Evolutionary conservation across 1,140 invertebrate genomes (phyloP).

Genomic region (Aphis craccivora): DNA sequence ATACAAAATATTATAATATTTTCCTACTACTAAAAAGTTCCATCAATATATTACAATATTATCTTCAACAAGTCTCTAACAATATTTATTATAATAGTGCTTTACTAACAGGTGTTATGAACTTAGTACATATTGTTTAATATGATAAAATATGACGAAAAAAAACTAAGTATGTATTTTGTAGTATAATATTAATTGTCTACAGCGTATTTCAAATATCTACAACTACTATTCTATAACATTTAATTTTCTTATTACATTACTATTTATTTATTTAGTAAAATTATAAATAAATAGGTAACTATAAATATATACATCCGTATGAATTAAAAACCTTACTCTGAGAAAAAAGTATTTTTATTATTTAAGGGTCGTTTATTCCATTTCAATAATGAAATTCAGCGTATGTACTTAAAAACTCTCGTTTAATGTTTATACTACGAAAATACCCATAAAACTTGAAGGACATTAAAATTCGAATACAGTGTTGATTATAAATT

Average conservation of each 20-base stretch:
- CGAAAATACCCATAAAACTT: not conserved
- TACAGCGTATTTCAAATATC: not conserved
- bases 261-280: not conserved
- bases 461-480: not conserved
- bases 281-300: not conserved
- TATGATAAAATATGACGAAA: not conserved
- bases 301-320: not conserved
- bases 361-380: slow-evolving; percentile 12
- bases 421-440: not conserved
- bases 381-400: slow-evolving; percentile 11
- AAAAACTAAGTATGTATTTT: not conserved
- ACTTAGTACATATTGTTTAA: not conserved
- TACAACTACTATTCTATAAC: not conserved
- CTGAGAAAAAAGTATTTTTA: not conserved
- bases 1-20: not conserved
- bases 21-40: not conserved
- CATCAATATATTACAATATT: not conserved
- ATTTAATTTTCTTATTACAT: not conserved
- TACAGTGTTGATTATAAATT: slow-evolving; percentile 10
- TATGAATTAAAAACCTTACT: slow-evolving; percentile 10
- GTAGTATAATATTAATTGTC: not conserved
- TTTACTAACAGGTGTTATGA: not conserved
- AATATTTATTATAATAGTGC: not conserved
- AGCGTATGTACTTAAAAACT: not conserved
- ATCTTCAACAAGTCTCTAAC: not conserved